Evolutionary conservation across 2,888 invertebrate genomes (phyloP).

Genomic region (Ophioninae sp.): DNA sequence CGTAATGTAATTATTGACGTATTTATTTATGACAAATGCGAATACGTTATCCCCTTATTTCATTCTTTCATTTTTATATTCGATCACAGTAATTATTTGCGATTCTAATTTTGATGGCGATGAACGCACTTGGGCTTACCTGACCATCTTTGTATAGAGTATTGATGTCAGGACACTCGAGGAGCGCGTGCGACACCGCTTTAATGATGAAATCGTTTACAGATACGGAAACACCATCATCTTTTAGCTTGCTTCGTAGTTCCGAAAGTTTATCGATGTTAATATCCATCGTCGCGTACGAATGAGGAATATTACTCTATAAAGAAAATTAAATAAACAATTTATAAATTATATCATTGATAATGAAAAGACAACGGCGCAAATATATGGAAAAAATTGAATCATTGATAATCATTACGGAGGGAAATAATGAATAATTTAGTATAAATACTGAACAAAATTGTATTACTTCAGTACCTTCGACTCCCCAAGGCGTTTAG

Average conservation of each 20-base stretch:
- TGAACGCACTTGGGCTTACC: slow-evolving; percentile 70
- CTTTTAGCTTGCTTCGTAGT: slow-evolving; percentile 82
- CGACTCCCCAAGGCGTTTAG: slow-evolving; percentile 85
- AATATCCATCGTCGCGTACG: slow-evolving; percentile 84
- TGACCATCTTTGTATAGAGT: slow-evolving; percentile 81
- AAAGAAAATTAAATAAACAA: slow-evolving; percentile 66
- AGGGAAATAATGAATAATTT: not conserved
- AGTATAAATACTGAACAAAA: not conserved
- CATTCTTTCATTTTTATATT: not conserved
- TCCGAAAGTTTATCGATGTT: slow-evolving; percentile 82
- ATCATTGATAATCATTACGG: not conserved
- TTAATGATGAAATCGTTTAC: slow-evolving; percentile 87
- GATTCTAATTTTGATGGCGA: not conserved
- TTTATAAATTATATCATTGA: not conserved
- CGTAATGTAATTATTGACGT: not conserved
- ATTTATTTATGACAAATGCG: not conserved
- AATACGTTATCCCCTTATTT: not conserved
- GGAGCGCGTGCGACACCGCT: slow-evolving; percentile 84
- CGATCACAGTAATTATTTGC: not conserved
- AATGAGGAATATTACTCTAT: slow-evolving; percentile 85
- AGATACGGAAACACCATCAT: slow-evolving; percentile 83
- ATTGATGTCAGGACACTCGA: slow-evolving; percentile 82
- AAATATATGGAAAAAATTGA: not conserved
- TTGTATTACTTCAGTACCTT: slow-evolving; percentile 80
- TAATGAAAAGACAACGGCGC: not conserved